Evolutionary conservation across 2,797 vertebrate species (phyloP).

Genomic region (Rhinichthys osculus): DNA sequence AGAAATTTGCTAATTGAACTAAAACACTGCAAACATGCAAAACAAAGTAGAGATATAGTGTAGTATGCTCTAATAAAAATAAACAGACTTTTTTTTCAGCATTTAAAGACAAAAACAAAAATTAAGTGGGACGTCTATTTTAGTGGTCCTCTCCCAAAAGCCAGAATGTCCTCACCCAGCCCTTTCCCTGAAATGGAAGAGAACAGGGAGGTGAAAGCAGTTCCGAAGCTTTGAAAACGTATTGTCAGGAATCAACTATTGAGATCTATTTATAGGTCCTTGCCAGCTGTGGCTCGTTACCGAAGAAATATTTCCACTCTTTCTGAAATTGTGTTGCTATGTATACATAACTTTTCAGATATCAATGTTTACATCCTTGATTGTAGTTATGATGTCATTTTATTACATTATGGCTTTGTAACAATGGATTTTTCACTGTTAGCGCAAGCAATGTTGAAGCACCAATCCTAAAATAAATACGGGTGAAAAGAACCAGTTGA

Average conservation of each 20-base stretch:
- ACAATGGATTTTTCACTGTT: neutral
- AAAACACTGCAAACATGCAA: neutral
- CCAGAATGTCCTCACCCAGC: constrained; percentile 66
- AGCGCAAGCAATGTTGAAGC: neutral
- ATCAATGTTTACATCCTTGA: constrained; percentile 16
- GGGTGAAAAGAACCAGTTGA: neutral
- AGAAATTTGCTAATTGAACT: neutral
- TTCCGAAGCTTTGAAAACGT: constrained; percentile 20
- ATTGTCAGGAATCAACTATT: constrained; percentile 20
- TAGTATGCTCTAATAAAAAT: neutral
- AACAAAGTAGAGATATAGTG: neutral
- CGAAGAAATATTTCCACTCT: constrained; percentile 20
- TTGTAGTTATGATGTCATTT: constrained; percentile 37
- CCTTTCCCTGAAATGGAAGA: constrained; percentile 63
- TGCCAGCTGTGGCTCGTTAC: constrained; percentile 38
- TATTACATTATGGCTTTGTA: constrained; percentile 21
- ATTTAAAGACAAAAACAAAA: constrained; percentile 11
- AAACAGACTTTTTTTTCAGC: neutral
- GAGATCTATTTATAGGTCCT: constrained; percentile 35
- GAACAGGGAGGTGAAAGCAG: constrained; percentile 29
- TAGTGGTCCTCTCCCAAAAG: constrained; percentile 63
- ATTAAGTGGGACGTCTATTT: constrained; percentile 3
- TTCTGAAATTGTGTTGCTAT: constrained; percentile 15
- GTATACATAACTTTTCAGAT: constrained; percentile 19
- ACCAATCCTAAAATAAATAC: constrained; percentile 17